Evolutionary conservation across 2,797 vertebrate species (phyloP).

Genomic region (Arctocebus calabarensis): DNA sequence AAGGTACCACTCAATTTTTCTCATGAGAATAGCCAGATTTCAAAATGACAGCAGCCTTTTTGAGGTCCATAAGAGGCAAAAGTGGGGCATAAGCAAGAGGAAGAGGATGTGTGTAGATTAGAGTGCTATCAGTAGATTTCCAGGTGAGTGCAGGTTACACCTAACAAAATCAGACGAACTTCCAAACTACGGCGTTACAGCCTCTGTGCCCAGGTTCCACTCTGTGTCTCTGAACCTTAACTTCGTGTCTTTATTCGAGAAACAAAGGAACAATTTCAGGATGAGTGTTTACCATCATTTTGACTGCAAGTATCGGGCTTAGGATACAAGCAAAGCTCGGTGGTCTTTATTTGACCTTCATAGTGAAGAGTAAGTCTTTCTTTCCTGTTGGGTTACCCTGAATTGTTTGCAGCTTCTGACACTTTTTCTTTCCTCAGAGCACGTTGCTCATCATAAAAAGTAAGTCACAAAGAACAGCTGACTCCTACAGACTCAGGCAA

Average conservation of each 20-base stretch:
- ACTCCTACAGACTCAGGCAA: not conserved
- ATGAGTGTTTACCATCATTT: not conserved
- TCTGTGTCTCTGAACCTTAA: not conserved
- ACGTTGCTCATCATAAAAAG: not conserved
- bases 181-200: not conserved
- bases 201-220: not conserved
- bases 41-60: not conserved
- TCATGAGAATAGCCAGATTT: not conserved
- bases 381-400: not conserved
- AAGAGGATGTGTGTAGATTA: not conserved
- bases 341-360: not conserved
- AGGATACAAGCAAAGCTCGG: not conserved
- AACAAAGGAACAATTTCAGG: not conserved
- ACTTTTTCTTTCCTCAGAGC: not conserved
- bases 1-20: not conserved
- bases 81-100: not conserved
- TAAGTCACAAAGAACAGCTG: not conserved
- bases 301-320: not conserved
- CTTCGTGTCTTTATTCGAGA: not conserved
- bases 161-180: not conserved
- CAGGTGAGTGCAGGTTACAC: not conserved
- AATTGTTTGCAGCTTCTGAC: accelerated
- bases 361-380: not conserved
- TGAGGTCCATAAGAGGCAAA: not conserved
- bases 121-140: not conserved